phyloP scores from a whole-genome alignment of 2,113 vertebrate species.

The Ornithorhynchus anatinus region DNA sequence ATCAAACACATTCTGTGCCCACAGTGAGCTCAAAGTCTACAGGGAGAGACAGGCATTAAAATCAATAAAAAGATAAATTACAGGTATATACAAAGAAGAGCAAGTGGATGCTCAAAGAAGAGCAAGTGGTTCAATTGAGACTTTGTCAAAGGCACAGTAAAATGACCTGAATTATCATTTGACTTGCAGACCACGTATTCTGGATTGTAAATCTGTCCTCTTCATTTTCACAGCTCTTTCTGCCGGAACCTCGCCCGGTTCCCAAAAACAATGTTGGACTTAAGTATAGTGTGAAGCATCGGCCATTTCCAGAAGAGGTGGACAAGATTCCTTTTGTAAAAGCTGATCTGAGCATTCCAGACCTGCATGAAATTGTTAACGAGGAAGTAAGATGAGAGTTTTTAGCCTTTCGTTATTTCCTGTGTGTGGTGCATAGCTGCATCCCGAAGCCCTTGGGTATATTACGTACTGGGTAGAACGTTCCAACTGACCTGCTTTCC shows the following conservation, averaged over 20 bases:
- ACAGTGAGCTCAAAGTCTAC: too few species aligned
- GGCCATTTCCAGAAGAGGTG: constrained; percentile 94
- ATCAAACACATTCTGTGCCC: too few species aligned
- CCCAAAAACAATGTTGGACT: constrained; percentile 88
- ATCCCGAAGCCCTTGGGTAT: not conserved
- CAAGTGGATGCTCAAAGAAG: too few species aligned
- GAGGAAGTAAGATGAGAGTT: constrained; percentile 81
- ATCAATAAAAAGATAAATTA: too few species aligned
- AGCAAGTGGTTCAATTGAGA: too few species aligned
- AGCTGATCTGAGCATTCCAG: constrained; percentile 94
- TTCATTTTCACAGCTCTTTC: constrained; percentile 82
- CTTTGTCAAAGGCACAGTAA: too few species aligned
- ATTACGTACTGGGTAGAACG: not conserved
- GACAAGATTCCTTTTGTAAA: constrained; percentile 97
- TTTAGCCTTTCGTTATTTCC: not conserved
- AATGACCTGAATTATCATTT: too few species aligned
- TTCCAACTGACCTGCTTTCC: too few species aligned
- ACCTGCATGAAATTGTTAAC: constrained; percentile 93
- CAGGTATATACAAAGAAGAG: too few species aligned
- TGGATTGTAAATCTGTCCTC: not conserved
- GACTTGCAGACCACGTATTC: too few species aligned
- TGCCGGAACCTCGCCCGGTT: constrained; percentile 85
- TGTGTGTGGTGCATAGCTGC: not conserved
- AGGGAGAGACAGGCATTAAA: too few species aligned
- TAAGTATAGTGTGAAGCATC: constrained; percentile 90